phyloP scores from a whole-genome alignment of 2,888 invertebrate genomes.

The Ichneumon xanthorius region DNA sequence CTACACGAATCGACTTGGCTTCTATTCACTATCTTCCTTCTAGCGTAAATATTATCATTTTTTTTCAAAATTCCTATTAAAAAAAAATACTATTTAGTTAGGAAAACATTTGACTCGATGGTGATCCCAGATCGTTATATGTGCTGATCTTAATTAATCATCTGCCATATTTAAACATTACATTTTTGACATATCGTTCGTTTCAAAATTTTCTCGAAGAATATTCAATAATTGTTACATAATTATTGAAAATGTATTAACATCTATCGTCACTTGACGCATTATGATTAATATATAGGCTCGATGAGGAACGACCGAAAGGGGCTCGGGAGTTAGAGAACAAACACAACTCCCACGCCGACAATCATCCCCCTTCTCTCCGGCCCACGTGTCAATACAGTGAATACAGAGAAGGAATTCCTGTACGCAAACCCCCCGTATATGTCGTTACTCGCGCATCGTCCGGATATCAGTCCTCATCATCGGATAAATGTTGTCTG shows the following conservation, averaged over 20 bases:
- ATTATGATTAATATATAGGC: neutral
- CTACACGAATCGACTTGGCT: neutral
- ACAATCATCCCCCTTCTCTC: neutral
- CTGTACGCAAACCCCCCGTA: neutral
- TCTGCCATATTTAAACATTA: neutral
- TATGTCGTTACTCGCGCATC: slow-evolving; percentile 8
- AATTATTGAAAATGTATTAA: neutral
- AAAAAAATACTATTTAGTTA: neutral
- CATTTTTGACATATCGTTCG: neutral
- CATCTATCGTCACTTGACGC: neutral
- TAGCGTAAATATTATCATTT: neutral
- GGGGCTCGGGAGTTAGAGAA: neutral
- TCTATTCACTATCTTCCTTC: neutral
- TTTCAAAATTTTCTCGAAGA: neutral
- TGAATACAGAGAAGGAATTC: neutral
- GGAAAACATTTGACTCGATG: neutral
- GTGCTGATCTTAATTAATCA: neutral
- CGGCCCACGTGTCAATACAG: slow-evolving; percentile 1
- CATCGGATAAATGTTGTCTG: neutral
- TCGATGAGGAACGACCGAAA: neutral
- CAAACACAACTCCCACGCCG: slow-evolving; percentile 1
- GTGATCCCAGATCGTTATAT: neutral
- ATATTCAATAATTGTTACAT: neutral
- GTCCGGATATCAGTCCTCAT: slow-evolving; percentile 10
- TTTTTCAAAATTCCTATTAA: neutral